These are phyloP conservation scores for Clarias platycephalus DNA, from an alignment of 2,797 vertebrate genomes.

Conservation along the genomic window DNA sequence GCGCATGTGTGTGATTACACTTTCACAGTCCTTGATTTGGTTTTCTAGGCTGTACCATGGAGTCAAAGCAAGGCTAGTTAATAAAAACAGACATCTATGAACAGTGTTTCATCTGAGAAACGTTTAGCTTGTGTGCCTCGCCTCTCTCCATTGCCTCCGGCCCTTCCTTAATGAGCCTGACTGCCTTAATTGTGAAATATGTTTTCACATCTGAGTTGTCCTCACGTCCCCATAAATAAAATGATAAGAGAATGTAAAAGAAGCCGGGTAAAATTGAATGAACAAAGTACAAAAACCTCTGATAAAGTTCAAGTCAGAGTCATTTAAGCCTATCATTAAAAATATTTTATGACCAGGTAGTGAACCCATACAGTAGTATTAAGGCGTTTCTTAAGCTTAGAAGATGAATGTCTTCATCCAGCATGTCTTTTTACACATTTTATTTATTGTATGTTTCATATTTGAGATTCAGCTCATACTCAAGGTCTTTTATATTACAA, in stretches of 20 bases:
- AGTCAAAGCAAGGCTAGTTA: constrained; percentile 43
- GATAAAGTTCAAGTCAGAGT: constrained; percentile 6
- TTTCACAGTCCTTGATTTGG: constrained; percentile 22
- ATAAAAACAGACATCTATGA: constrained; percentile 55
- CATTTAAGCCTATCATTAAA: not conserved
- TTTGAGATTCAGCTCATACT: constrained; percentile 7
- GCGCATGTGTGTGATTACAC: constrained; percentile 36
- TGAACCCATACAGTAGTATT: not conserved
- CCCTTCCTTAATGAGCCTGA: constrained; percentile 49
- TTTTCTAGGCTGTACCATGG: constrained; percentile 25
- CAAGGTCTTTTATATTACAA: not conserved
- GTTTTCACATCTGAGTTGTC: constrained; percentile 50
- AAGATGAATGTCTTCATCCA: not conserved
- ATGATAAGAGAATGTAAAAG: constrained; percentile 38
- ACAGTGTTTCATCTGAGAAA: constrained; percentile 48
- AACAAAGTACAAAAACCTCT: not conserved
- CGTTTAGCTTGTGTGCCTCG: constrained; percentile 33
- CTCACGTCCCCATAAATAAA: constrained; percentile 43
- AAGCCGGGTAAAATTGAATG: constrained; percentile 15
- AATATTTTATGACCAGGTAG: not conserved
- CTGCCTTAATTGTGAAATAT: constrained; percentile 58
- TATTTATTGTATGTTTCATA: not conserved
- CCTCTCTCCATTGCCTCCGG: constrained; percentile 47
- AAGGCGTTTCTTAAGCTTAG: not conserved
- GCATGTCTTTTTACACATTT: not conserved